Base-by-base conservation (phyloP, 2,113 vertebrate species). In the Indicator indicator region DNA sequence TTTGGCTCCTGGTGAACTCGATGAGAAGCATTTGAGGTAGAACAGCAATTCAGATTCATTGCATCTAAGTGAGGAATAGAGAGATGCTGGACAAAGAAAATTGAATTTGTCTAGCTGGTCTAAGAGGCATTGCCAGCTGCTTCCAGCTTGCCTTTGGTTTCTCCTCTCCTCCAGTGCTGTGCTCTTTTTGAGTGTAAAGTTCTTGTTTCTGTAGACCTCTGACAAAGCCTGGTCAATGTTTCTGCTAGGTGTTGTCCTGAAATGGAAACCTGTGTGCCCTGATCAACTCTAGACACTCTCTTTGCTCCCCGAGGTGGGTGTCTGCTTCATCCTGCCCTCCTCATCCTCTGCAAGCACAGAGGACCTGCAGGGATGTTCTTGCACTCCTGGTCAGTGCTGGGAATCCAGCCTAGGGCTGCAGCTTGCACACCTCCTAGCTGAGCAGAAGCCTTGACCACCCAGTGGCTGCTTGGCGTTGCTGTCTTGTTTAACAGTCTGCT, bases 21-120 rank as follows among this genome's bases (percentile, higher is more conserved):
- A 58, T 89, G 72, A 85, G 72, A 83, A 86, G 18, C 60, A 64
- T 76, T 89, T 93, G 68, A 88, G 60, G 54, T 74, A 77, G 68
- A 95, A 64, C 17, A 93, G 56, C 91, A 88, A 93, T 91, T 74
- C 82, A 80, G 87, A 89, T 91, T 88, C 72, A 78, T 91, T 87
- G 17, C 48, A 68, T 93, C 42, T 60, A 52, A 92, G n/a, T 88
- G 82, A 95, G 89, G 30, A 88, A 85, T n/a, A 88, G 52, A 84
- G 83, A 60, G 23, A 87, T 91, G 28, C 28, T 71, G 75, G 69
- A 81, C 64, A 83, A 90, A 89, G 56, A 77, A 91, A 91, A 94
- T 95, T 83, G 59, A 80, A 87, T 97, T 90, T 83, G 54, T 87
- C 82, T 86, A 83, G 38, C 72, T 89, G 33, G 60, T 91, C 38